Evolutionary conservation across 2,113 vertebrate species (phyloP), one percentile per base, ranked within the genome.

Genomic region (Tetrao urogallus): DNA sequence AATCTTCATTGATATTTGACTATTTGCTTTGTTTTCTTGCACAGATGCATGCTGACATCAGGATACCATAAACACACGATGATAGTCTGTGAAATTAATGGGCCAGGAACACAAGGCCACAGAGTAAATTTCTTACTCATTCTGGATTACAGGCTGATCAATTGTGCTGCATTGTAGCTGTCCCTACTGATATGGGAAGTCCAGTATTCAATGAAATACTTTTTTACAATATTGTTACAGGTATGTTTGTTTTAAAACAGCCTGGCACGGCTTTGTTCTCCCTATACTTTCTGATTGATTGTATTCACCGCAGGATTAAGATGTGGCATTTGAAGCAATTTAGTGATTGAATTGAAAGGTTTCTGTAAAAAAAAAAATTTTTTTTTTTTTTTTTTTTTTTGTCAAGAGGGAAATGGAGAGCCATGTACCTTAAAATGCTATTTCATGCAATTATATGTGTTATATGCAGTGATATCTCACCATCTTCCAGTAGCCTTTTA

Each of bases 41-140:
- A 69, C 40, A 74, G 85, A 61, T 48, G 28, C 63, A 28, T 85
- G 65, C 92, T 97, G 95, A 97, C 93, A 90, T 93, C 81, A 94
- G 45, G 50, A 77, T 95, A 92, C n/a, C 78, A 96, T 96, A 96
- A 96, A 92, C 71, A 76, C 60, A 28, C 82, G 83, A 87, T 92
- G 87, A 94, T 10, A 50, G 82, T 56, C 50, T 27, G 45, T 38
- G 75, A 92, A 87, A 94, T 85, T 82, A 96, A 97, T 96, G 95
- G 82, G 45, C 42, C 21, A 0, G 61, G 82, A 94, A 80, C 36
- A 83, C 54, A 90, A 73, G 28, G 38, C 52, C 54, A 43, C 36
- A 54, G 30, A 77, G 65, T 77, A 82, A 78, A 86, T 91, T 65
- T 91, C 77, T 95, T 96, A 82, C 67, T 91, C 67, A 15, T 83